Base-by-base conservation (phyloP, 2,888 invertebrate genomes). In the Lumbricus terrestris region DNA sequence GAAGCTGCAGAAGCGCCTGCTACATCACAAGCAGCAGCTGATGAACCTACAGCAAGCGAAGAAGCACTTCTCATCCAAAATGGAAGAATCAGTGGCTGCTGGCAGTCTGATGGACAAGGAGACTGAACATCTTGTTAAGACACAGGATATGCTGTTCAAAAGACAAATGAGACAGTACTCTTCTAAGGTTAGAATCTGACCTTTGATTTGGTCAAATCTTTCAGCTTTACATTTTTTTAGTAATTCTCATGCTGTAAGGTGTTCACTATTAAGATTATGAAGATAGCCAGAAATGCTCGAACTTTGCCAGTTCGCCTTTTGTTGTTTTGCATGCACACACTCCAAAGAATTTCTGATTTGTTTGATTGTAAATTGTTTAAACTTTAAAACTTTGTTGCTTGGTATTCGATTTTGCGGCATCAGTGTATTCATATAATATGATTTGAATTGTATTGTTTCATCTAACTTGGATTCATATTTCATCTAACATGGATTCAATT, bases 1-100 rank as follows among this genome's bases (percentile, higher is more conserved):
- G 82, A 94, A 94, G 94, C 95, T 97, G 92, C 97, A 97, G 94
- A 97, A 97, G 95, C 96, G 97, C 93, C 95, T 97, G 91, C 96
- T 97, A 95, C 96, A 97, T 92, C 96, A 96, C 94, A 96, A 96
- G 93, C 96, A 96, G 92, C 96, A 96, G 91, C 94, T 97, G 94
- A 96, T 97, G 93, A 97, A 97, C 93, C 94, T 97, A 90, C 97
- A 97, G 93, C 96, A 96, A 85, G 93, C 93, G 90, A 94, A 94
- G 93, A 93, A 94, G 91, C 93, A 92, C 88, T 92, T 92, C 89
- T 88, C 89, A 15, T 34, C 89, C n/a, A 42, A 89, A 47, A 35
- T 89, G 47, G 88, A 88, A 35, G 88, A 47, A 34, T 40, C 88
- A 33, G 35, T 40, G 33, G 88, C 40, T 88, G 33, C 88, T 42